Base-by-base conservation (phyloP, 2,888 invertebrate species). In the Phengaris alcon region DNA sequence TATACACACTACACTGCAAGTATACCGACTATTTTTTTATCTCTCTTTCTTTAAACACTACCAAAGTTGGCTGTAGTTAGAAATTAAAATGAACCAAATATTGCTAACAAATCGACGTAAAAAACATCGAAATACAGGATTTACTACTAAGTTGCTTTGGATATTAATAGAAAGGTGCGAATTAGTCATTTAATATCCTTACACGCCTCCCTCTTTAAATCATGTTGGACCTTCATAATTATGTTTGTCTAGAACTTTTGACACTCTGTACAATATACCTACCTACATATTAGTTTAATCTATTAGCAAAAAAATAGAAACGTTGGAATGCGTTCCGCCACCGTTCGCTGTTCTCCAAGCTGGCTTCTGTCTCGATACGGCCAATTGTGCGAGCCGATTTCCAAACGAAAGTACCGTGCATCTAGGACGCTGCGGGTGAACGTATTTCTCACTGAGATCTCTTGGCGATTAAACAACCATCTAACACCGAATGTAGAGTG, bases 391-490 rank as follows among this genome's bases (percentile, higher is more conserved):
- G 90, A 88, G 89, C 88, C 90, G 93, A 93, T 93, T 93, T 93
- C 93, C 91, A 93, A 93, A 93, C 91, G 93, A 93, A 93, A 93
- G 93, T 93, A 91, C 91, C 87, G 88, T 89, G 90, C 93, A 92
- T 91, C 91, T 91, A 90, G 93, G 93, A 90, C 92, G 93, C 22
- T 22, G 22, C 22, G 22, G 22, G 92, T 92, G 93, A 93, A 92
- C 93, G 93, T 93, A 91, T 90, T 91, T 90, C 90, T 90, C 88
- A 88, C 80, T 82, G 87, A 87, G 90, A 91, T 91, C 90, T 92
- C 90, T 90, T 91, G 91, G 91, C 91, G 88, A 91, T 91, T 90
- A 89, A 90, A 85, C 88, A 87, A 84, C 85, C 86, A 87, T 84
- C 85, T 85, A 88, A 87, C 86, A 87, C 87, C 78, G 77, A 78